Conservation (phyloP, 2,888 invertebrate genomes). For the Hedychridium roseum region DNA sequence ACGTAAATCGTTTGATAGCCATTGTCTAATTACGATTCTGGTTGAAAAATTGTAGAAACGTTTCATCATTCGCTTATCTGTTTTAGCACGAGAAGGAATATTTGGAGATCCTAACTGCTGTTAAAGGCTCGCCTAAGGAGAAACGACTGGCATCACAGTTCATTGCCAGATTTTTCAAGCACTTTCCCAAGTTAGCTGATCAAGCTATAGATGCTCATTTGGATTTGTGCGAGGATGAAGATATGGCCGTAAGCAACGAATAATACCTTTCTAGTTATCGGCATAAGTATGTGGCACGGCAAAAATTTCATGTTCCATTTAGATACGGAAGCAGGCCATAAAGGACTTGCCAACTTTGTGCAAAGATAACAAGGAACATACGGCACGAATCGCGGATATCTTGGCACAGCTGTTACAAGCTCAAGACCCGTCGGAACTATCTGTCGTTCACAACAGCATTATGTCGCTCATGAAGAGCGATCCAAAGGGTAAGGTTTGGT, state of each 20-base stretch:
- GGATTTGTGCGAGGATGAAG: constrained; percentile 95
- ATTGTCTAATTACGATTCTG: background rate
- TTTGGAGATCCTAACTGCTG: constrained; percentile 84
- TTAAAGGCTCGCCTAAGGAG: constrained; percentile 88
- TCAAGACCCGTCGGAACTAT: constrained; percentile 84
- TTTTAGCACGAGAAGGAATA: constrained; percentile 89
- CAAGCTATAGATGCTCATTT: constrained; percentile 91
- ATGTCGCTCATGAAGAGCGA: constrained; percentile 79
- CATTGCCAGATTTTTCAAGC: constrained; percentile 92
- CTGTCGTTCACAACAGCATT: constrained; percentile 84
- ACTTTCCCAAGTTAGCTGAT: constrained; percentile 86
- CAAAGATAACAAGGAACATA: constrained; percentile 83
- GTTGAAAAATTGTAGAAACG: background rate
- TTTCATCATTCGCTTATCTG: constrained; percentile 12
- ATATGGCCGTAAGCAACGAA: constrained; percentile 77
- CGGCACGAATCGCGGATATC: constrained; percentile 89
- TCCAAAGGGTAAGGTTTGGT: constrained; percentile 67
- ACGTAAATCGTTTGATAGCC: background rate
- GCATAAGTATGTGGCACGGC: constrained; percentile 8
- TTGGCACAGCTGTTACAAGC: constrained; percentile 89
- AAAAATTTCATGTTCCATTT: constrained; percentile 42
- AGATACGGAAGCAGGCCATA: constrained; percentile 95
- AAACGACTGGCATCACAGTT: constrained; percentile 95
- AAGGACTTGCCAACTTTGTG: constrained; percentile 89
- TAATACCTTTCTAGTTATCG: constrained; percentile 1